phyloP scores from a whole-genome alignment of 2,797 vertebrate genomes.

The Microcaecilia unicolor region DNA sequence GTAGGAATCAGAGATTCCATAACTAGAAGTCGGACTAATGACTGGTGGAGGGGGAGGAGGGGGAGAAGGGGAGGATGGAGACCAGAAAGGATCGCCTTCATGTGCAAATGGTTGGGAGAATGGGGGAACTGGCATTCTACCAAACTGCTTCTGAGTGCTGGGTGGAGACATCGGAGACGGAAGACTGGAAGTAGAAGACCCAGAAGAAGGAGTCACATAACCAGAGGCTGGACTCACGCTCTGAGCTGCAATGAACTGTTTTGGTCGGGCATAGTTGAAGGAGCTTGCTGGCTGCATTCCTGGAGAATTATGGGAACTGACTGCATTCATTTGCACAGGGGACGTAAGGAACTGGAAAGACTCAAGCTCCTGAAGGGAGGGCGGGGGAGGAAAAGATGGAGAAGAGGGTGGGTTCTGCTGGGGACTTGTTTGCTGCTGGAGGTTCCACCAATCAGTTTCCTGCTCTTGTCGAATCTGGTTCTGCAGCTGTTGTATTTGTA shows the following conservation, averaged over 20 bases:
- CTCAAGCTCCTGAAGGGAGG: conserved; percentile 85
- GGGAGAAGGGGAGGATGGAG: conserved; percentile 79
- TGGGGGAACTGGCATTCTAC: conserved; percentile 56
- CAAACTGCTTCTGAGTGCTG: conserved; percentile 66
- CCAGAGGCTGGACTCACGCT: conserved; percentile 57
- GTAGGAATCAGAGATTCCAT: conserved; percentile 46
- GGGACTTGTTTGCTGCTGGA: conserved; percentile 39
- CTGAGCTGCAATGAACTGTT: conserved; percentile 98
- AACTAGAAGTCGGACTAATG: conserved; percentile 48
- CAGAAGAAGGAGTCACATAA: conserved; percentile 75
- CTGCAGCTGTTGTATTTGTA: conserved; percentile 87
- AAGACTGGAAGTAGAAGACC: conserved; percentile 76
- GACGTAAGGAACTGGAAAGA: conserved; percentile 42
- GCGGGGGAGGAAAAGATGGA: conserved; percentile 85
- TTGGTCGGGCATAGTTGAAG: conserved; percentile 95
- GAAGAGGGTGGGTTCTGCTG: conserved; percentile 52
- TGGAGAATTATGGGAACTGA: conserved; percentile 54
- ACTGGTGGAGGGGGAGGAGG: conserved; percentile 78
- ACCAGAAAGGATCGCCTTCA: conserved; percentile 63
- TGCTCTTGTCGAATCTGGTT: conserved; percentile 85
- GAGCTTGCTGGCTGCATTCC: conserved; percentile 86
- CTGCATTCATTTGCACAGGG: conserved; percentile 57
- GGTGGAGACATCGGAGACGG: conserved; percentile 83
- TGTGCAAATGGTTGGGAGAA: conserved; percentile 55
- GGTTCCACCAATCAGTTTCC: conserved; percentile 63